Base-by-base conservation (phyloP, 2,888 invertebrate genomes). In the Entomobrya proxima region DNA sequence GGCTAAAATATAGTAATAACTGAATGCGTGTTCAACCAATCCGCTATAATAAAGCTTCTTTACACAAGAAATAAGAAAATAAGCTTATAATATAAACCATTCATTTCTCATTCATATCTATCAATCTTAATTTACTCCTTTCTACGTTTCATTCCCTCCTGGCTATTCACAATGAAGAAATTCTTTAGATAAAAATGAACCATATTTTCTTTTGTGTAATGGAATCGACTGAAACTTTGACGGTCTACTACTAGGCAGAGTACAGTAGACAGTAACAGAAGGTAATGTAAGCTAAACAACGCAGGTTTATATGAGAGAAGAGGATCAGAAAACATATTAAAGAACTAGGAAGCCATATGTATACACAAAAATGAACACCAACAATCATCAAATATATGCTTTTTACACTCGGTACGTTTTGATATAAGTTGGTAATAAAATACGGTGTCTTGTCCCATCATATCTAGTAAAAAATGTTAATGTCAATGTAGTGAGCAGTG, bases 291-390 rank as follows among this genome's bases (percentile, higher is more conserved):
- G 18, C 9, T 18, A n/a, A 55, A 7, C 9, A 55, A 21, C 24
- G 67, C 37, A n/a, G 30, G 30, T 30, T 47, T 72, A 1, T 24
- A n/a, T 27, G 13, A 21, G n/a, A 18, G 24, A 30, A 15, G 27
- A 72, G 35, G 74, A 75, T 52, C 13, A 37, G 37, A 55, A 24
- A 55, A 32, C 44, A 2, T 75, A 55, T 37, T 75, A 52, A 35
- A 52, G 30, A 52, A 74, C 74, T 52, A 75, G 75, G 77, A 77
- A 77, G 77, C 77, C 77, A 9, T 77, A 44, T 40, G 15, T 24
- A 32, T 35, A 55, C 69, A 11, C 6, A 21, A 67, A 67, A 47
- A 72, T 50, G 35, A 35, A 47, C 32, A 72, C 27, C 32, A 74
- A 52, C 50, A 74, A 74, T 35, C 18, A 74, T 13, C 13, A 74